A percentile compares a stretch with the other conserved stretches of the same genome.
Conservation (phyloP, 2,797 vertebrate species). For the Triplophysa bombifrons region DNA sequence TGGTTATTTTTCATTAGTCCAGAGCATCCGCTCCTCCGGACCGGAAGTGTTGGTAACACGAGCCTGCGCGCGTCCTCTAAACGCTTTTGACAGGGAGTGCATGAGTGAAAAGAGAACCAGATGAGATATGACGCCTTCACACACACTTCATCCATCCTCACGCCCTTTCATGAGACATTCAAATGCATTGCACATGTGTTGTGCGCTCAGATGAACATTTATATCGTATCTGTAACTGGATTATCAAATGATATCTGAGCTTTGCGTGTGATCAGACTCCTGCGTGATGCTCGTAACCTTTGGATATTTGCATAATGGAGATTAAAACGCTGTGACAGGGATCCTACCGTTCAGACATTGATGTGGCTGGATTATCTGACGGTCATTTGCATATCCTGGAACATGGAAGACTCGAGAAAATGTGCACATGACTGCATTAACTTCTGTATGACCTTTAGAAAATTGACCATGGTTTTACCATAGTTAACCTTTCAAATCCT, state of each 20-base stretch:
- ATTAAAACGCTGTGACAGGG: constrained; percentile 60
- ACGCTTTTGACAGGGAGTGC: constrained; percentile 67
- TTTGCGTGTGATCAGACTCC: constrained; percentile 53
- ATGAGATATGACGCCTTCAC: constrained; percentile 69
- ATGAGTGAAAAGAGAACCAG: constrained; percentile 64
- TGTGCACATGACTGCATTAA: too few species aligned
- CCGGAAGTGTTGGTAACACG: constrained; percentile 59
- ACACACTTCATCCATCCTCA: constrained; percentile 53
- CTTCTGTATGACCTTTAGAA: too few species aligned
- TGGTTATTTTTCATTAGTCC: constrained; percentile 55
- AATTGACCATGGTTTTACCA: too few species aligned
- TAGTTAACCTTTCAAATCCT: background rate
- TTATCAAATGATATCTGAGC: constrained; percentile 61
- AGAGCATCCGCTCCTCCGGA: constrained; percentile 48
- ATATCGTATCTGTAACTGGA: constrained; percentile 13
- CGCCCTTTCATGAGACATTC: constrained; percentile 68
- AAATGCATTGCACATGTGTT: constrained; percentile 71
- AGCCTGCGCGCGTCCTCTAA: constrained; percentile 59
- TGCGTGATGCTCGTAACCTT: background rate
- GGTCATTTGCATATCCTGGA: constrained; percentile 53
- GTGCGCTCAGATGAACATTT: background rate
- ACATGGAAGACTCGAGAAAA: background rate
- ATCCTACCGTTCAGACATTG: constrained; percentile 42
- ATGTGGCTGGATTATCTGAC: constrained; percentile 40
- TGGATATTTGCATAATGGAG: constrained; percentile 54